Conservation (phyloP, 2,888 invertebrate genomes). For the Microplitis manilae region DNA sequence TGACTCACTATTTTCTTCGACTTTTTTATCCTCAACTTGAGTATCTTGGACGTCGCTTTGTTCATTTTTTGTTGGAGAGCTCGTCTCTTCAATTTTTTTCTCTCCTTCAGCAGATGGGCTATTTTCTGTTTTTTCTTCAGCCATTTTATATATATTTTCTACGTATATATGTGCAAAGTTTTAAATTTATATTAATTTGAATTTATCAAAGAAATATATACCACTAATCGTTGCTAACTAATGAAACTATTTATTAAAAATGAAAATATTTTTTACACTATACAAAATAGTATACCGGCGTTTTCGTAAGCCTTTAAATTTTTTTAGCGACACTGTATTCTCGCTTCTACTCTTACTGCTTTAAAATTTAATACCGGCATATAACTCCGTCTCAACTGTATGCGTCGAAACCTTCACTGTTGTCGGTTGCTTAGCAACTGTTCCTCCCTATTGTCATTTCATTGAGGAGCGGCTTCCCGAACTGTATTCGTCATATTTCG, state of each 20-base stretch:
- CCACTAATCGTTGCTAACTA: not conserved
- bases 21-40: constrained; percentile 73
- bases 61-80: constrained; percentile 58
- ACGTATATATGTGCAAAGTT: not conserved
- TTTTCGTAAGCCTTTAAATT: not conserved
- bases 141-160: constrained; percentile 59
- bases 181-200: not conserved
- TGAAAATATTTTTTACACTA: not conserved
- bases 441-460: constrained; percentile 36
- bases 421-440: constrained; percentile 63
- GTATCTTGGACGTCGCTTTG: constrained; percentile 72
- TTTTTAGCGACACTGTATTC: constrained; percentile 6
- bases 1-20: constrained; percentile 69
- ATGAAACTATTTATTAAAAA: not conserved
- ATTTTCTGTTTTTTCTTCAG: constrained; percentile 69
- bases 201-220: not conserved
- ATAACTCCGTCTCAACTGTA: constrained; percentile 10
- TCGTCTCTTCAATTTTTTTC: constrained; percentile 74
- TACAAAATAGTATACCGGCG: not conserved
- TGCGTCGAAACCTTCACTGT: constrained; percentile 55
- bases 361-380: constrained; percentile 33
- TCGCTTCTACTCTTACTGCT: constrained; percentile 17
- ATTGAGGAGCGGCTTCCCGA: constrained; percentile 18
- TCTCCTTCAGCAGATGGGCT: constrained; percentile 73
- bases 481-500: not conserved